Percentiles rank a stretch among this genome's conserved stretches.
phyloP scores from a whole-genome alignment of 2,797 vertebrate genomes.

The Myoxocephalus aenaeus region DNA sequence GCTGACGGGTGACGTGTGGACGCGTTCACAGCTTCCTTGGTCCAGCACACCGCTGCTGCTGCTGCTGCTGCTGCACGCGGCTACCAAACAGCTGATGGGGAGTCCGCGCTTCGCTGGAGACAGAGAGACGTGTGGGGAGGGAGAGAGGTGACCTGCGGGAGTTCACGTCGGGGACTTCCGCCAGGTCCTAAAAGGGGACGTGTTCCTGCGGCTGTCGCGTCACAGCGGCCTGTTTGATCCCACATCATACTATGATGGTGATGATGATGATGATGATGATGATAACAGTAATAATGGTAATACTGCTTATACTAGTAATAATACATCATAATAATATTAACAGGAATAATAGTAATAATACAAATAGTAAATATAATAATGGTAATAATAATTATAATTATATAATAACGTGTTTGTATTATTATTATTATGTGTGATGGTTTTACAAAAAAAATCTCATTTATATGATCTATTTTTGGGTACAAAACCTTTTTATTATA shows the following conservation, averaged over 20 bases:
- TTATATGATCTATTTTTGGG: not conserved
- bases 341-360: not conserved
- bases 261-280: not conserved
- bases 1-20: not conserved
- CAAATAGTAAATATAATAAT: not conserved
- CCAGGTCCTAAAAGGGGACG: slow-evolving; percentile 80
- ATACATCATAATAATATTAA: not conserved
- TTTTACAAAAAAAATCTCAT: not conserved
- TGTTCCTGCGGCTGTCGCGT: not conserved
- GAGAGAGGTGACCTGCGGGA: slow-evolving; percentile 44
- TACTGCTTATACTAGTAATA: not conserved
- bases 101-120: slow-evolving; percentile 48
- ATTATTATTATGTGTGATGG: not conserved
- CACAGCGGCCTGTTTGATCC: not conserved
- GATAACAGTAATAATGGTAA: not conserved
- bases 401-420: not conserved
- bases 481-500: not conserved
- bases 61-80: slow-evolving; percentile 34
- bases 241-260: no score
- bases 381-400: not conserved
- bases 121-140: not conserved
- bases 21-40: slow-evolving; percentile 22
- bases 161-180: slow-evolving; percentile 50
- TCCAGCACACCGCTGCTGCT: slow-evolving; percentile 22
- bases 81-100: slow-evolving; percentile 82